These are phyloP conservation scores for Azorinus chamasolen DNA, from an alignment of 2,888 invertebrate species.

Conservation along the genomic window DNA sequence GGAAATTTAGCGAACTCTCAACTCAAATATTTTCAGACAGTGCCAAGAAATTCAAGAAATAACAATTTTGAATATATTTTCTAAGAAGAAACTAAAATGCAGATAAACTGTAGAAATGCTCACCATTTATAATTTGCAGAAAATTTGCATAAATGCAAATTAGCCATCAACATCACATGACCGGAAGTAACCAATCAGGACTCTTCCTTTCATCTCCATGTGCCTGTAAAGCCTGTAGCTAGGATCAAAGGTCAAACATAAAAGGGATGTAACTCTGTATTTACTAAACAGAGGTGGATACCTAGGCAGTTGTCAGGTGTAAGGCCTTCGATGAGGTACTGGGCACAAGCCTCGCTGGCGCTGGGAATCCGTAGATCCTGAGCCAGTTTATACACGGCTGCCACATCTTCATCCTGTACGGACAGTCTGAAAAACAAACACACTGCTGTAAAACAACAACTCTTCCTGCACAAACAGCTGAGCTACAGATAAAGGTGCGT, in stretches of 20 bases:
- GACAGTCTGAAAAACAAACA: slow-evolving; percentile 87
- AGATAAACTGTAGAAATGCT: slow-evolving; percentile 10
- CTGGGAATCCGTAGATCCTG: slow-evolving; percentile 92
- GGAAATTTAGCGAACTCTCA: too few relatives aligned
- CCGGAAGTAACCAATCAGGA: slow-evolving; percentile 35
- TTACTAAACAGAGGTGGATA: slow-evolving; percentile 65
- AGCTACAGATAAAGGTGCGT: too few relatives aligned
- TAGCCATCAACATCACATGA: slow-evolving; percentile 24
- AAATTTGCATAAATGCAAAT: slow-evolving; percentile 11
- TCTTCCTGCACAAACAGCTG: too few relatives aligned
- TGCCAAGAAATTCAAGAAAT: too few relatives aligned
- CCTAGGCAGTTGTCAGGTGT: slow-evolving; percentile 88
- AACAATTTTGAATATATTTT: neutral
- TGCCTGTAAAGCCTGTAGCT: slow-evolving; percentile 58
- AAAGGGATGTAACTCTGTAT: slow-evolving; percentile 61
- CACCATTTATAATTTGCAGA: slow-evolving; percentile 22
- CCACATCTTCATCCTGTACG: slow-evolving; percentile 89
- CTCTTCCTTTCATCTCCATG: slow-evolving; percentile 5
- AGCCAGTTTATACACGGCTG: slow-evolving; percentile 93
- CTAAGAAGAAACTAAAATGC: neutral
- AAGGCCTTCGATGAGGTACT: slow-evolving; percentile 90
- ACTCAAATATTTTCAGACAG: too few relatives aligned
- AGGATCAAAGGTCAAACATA: slow-evolving; percentile 63
- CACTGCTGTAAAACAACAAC: too few relatives aligned
- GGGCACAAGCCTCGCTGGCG: slow-evolving; percentile 91